Conservation (phyloP, 2,888 invertebrate genomes). For the Frankliniella fusca region DNA sequence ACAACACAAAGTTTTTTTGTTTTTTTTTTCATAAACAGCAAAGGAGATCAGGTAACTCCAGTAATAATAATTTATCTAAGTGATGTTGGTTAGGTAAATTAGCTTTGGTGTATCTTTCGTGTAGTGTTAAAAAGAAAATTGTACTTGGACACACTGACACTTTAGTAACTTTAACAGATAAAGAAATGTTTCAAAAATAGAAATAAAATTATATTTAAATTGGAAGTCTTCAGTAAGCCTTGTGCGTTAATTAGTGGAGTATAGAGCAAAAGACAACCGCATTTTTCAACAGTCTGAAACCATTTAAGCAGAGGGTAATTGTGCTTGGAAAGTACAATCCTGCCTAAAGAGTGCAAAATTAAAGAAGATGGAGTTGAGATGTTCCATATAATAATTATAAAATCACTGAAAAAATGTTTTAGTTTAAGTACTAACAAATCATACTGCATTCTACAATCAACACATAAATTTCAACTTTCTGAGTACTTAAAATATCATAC, state of each 20-base stretch:
- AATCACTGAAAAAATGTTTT: too few species aligned
- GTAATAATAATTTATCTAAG: not conserved
- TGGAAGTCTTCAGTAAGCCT: too few species aligned
- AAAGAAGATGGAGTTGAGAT: too few species aligned
- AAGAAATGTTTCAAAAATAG: not conserved
- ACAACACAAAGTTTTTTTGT: not conserved
- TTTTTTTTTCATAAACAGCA: not conserved
- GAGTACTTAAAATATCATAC: not conserved
- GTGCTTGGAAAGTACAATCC: too few species aligned
- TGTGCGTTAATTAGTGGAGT: too few species aligned
- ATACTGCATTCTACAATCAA: too few species aligned
- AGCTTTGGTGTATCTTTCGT: slow-evolving; percentile 6
- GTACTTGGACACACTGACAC: not conserved
- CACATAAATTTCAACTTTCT: not conserved
- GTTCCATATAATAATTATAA: too few species aligned
- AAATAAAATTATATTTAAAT: not conserved
- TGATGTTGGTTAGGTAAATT: slow-evolving; percentile 1
- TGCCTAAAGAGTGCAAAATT: too few species aligned
- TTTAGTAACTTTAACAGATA: not conserved
- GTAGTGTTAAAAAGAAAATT: not conserved
- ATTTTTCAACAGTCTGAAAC: too few species aligned
- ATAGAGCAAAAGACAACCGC: too few species aligned
- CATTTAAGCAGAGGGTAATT: too few species aligned
- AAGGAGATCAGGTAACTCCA: not conserved
- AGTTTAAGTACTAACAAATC: too few species aligned